phyloP scores from a whole-genome alignment of 92 coral and sea anemone genomes.

The Montipora capitata region DNA sequence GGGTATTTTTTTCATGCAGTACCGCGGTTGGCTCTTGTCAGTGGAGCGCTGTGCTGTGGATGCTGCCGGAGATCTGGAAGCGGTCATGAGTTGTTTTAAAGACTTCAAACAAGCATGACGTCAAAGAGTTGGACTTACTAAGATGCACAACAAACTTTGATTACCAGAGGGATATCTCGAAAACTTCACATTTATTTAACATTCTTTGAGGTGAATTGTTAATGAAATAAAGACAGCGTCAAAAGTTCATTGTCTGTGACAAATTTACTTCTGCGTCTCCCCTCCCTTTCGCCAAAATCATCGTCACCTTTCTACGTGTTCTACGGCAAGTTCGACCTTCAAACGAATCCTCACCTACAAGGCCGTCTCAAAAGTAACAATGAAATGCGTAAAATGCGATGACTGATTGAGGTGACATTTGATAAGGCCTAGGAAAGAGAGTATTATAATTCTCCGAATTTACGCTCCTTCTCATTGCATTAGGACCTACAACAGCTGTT shows the following conservation, averaged over 20 bases:
- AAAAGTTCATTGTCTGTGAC: not conserved
- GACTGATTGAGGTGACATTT: too few species aligned
- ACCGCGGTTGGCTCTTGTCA: constrained; percentile 4
- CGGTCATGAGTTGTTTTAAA: constrained; percentile 1
- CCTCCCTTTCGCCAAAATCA: too few species aligned
- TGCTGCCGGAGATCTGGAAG: constrained; percentile 16
- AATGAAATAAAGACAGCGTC: not conserved
- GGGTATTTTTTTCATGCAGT: not conserved
- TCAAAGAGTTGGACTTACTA: not conserved
- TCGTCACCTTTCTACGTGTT: too few species aligned
- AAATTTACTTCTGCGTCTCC: too few species aligned
- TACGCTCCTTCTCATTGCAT: too few species aligned
- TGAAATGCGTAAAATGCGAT: too few species aligned
- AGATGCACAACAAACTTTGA: not conserved
- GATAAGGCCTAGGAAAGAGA: too few species aligned
- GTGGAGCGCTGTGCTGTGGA: constrained; percentile 18
- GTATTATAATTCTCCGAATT: too few species aligned
- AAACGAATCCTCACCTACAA: too few species aligned
- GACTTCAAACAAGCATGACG: not conserved
- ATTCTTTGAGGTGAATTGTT: not conserved
- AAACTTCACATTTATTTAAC: not conserved
- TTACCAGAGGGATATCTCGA: not conserved
- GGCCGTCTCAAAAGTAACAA: too few species aligned
- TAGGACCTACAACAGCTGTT: too few species aligned
- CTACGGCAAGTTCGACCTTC: too few species aligned